Percentiles rank a stretch among this genome's conserved stretches.
phyloP scores from a whole-genome alignment of 30 jellyfish, hydroid and myxozoan genomes.

The Turritopsis rubra region DNA sequence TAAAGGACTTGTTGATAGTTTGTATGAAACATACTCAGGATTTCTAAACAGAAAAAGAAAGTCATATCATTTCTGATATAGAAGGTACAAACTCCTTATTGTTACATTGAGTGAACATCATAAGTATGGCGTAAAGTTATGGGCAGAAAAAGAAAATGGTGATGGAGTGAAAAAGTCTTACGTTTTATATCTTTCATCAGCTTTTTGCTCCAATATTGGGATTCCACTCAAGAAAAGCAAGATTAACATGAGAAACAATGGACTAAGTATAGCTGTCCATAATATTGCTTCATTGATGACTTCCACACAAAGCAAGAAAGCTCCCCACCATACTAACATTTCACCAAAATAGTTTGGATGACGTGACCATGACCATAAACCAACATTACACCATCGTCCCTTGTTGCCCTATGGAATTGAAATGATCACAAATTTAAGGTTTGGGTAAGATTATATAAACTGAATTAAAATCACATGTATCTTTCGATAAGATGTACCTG shows the following conservation, averaged over 20 bases:
- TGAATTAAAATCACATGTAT: background rate
- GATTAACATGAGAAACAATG: constrained; percentile 21
- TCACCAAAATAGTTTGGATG: constrained; percentile 51
- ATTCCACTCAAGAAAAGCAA: constrained; percentile 32
- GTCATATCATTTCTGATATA: background rate
- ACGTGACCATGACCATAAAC: constrained; percentile 46
- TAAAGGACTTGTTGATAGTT: constrained; percentile 32
- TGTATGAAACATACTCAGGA: constrained; percentile 22
- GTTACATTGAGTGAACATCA: too few relatives aligned
- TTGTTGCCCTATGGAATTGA: constrained; percentile 20
- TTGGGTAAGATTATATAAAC: too few relatives aligned
- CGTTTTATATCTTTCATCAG: constrained; percentile 34
- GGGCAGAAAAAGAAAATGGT: background rate
- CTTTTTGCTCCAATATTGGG: constrained; percentile 34
- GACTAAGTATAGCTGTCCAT: constrained; percentile 28
- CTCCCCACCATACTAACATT: constrained; percentile 43
- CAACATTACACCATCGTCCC: constrained; percentile 37
- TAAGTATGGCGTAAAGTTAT: background rate
- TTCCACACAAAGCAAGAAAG: constrained; percentile 12
- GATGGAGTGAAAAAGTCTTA: background rate
- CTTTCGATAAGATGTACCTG: background rate
- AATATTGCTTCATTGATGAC: constrained; percentile 10
- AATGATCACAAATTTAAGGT: too few relatives aligned
- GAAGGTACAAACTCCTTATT: too few relatives aligned
- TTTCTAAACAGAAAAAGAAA: constrained; percentile 6